Conservation (phyloP, 2,797 vertebrate genomes). For the Pipistrellus pipistrellus region DNA sequence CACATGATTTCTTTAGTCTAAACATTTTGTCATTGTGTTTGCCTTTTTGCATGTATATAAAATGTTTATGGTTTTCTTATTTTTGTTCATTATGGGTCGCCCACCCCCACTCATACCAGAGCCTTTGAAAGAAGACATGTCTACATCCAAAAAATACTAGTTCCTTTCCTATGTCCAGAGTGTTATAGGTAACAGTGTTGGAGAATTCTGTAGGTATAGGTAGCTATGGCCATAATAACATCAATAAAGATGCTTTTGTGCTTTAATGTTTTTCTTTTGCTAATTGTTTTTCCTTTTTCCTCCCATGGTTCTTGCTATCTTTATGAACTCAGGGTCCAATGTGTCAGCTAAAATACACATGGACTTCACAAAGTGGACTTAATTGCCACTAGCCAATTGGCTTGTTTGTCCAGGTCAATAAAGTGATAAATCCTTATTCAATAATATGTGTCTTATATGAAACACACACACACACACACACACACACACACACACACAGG, state of each 20-base stretch:
- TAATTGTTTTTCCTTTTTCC: not conserved
- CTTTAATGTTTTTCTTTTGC: conserved; percentile 5
- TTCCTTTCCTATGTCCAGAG: conserved; percentile 1
- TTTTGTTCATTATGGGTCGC: not conserved
- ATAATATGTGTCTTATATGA: not conserved
- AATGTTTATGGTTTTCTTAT: conserved; percentile 14
- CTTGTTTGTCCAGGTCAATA: conserved; percentile 45
- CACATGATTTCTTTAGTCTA: conserved; percentile 49
- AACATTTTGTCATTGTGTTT: conserved; percentile 44
- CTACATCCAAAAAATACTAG: not conserved
- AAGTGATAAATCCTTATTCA: conserved; percentile 35
- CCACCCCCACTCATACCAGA: not conserved
- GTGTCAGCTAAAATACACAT: not conserved
- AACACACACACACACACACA: not conserved
- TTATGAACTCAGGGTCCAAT: not conserved
- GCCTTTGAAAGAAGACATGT: conserved; percentile 40
- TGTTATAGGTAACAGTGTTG: conserved; percentile 14
- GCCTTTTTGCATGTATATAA: conserved; percentile 37
- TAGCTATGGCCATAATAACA: not conserved
- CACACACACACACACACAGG: not conserved
- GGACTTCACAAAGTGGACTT: not conserved
- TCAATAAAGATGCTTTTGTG: not conserved
- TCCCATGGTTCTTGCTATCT: not conserved
- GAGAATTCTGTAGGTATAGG: not conserved
- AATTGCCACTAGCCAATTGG: not conserved